These are phyloP conservation scores for Macrotis lagotis DNA, from an alignment of 2,113 vertebrate species.

Conservation along the genomic window DNA sequence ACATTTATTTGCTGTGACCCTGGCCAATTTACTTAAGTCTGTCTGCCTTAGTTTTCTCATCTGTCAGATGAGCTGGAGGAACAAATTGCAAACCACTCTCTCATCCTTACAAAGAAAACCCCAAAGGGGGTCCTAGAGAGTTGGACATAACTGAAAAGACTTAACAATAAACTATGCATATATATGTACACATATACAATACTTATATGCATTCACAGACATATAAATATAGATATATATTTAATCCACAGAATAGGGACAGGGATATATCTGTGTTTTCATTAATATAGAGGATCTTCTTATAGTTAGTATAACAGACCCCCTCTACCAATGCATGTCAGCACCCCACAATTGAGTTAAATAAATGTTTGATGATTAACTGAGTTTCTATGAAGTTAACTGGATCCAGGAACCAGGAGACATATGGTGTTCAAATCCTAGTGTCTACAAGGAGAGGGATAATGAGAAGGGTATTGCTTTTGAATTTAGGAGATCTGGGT, in stretches of 20 bases:
- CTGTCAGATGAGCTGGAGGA: neutral
- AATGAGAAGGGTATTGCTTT: neutral
- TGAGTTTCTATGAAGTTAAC: neutral
- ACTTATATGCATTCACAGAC: no score
- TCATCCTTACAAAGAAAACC: neutral
- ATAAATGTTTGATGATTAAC: neutral
- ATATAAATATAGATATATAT: neutral
- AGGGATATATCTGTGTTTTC: neutral
- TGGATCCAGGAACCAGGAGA: neutral
- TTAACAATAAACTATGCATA: neutral
- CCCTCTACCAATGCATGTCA: neutral
- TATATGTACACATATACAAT: no score
- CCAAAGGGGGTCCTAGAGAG: neutral
- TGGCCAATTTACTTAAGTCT: neutral
- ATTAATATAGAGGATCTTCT: neutral
- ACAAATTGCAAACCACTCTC: neutral
- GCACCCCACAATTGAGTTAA: neutral
- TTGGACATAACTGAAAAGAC: neutral
- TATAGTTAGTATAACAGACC: neutral
- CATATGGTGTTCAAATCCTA: neutral
- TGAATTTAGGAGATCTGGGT: neutral
- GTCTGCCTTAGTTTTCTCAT: neutral
- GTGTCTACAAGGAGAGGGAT: neutral
- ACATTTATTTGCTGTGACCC: neutral
- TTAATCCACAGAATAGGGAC: neutral